Conservation (phyloP, 2,888 invertebrate genomes). For the Aphidius colemani region DNA sequence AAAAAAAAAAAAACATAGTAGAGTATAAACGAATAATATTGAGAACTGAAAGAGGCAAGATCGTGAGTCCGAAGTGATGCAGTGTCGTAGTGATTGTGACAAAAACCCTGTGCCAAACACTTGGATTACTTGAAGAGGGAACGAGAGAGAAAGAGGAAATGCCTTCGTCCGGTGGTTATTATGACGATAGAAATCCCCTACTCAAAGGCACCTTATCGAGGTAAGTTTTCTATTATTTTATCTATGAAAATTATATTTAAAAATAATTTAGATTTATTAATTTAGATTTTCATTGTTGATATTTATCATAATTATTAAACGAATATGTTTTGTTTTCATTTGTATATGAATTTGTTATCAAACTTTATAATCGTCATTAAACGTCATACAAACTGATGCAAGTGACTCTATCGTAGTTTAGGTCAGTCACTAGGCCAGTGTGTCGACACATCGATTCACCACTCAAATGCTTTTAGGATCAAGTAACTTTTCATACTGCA, state of each 20-base stretch:
- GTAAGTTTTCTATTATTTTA: constrained; percentile 51
- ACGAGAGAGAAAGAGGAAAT: constrained; percentile 33
- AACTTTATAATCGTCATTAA: constrained; percentile 1
- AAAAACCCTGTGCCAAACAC: constrained; percentile 55
- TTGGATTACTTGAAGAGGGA: constrained; percentile 56
- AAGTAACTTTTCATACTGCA: not conserved
- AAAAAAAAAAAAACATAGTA: not conserved
- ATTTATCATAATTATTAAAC: too few species aligned
- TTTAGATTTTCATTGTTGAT: too few species aligned
- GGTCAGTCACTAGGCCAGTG: constrained; percentile 41
- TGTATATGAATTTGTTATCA: not conserved
- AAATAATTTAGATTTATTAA: too few species aligned
- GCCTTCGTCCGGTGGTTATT: constrained; percentile 62
- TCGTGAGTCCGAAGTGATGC: constrained; percentile 54
- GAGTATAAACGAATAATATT: not conserved
- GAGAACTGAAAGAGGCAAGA: constrained; percentile 40
- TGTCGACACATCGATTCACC: constrained; percentile 34
- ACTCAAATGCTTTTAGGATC: constrained; percentile 34
- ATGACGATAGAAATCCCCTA: constrained; percentile 65
- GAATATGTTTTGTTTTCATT: not conserved
- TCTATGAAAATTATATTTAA: too few species aligned
- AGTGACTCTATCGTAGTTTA: constrained; percentile 19
- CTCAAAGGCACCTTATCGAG: constrained; percentile 67
- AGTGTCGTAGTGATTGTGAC: constrained; percentile 56
- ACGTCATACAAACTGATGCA: constrained; percentile 12